These are phyloP conservation scores for Stegophylla sp. DNA, from an alignment of 2,888 invertebrate species.

Conservation along the genomic window DNA sequence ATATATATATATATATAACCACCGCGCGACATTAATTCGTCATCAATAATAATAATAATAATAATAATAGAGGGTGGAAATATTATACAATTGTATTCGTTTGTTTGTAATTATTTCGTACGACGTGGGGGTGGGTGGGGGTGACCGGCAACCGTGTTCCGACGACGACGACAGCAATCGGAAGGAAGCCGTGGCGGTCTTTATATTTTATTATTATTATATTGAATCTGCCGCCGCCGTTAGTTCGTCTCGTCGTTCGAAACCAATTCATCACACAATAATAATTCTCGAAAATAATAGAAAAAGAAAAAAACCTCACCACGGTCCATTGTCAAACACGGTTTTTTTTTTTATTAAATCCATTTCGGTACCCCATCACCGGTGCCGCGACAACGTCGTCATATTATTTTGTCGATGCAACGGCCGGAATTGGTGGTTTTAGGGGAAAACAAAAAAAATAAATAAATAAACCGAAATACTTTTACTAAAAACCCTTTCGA, in stretches of 20 bases:
- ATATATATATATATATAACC: too few species aligned
- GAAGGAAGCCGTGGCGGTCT: background rate
- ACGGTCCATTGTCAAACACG: conserved; percentile 9
- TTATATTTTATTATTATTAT: too few species aligned
- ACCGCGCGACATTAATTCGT: background rate
- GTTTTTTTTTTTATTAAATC: conserved; percentile 8
- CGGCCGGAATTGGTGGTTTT: too few species aligned
- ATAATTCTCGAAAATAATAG: conserved; percentile 17
- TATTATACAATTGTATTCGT: background rate
- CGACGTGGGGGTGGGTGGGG: too few species aligned
- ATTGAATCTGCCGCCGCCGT: background rate
- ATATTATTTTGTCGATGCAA: too few species aligned
- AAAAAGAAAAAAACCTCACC: background rate
- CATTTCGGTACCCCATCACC: background rate
- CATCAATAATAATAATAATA: conserved; percentile 10
- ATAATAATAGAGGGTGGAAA: background rate
- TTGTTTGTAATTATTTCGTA: conserved; percentile 29
- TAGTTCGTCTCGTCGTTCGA: background rate
- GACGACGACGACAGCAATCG: background rate
- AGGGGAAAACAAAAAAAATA: too few species aligned
- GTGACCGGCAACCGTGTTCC: too few species aligned
- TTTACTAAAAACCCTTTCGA: too few species aligned
- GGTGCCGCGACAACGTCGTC: background rate
- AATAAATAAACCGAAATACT: too few species aligned
- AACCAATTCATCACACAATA: conserved; percentile 37